phyloP scores from a whole-genome alignment of 2,113 vertebrate species.

The Lutjanus erythropterus region DNA sequence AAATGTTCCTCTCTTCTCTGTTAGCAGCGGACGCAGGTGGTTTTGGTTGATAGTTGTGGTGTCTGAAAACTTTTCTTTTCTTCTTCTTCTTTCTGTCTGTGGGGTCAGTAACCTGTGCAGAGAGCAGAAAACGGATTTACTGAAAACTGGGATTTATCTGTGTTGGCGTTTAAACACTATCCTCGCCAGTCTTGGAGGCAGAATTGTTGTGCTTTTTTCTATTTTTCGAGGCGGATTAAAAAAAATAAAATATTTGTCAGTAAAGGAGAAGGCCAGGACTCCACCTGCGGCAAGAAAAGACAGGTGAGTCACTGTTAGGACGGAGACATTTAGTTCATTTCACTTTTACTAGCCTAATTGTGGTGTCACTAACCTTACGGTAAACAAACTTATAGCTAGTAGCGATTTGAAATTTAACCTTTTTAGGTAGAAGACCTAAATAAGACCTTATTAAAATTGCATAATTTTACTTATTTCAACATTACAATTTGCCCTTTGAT shows the following conservation, averaged over 20 bases:
- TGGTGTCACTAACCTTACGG: not conserved
- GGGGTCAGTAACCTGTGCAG: conserved; percentile 78
- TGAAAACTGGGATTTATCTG: conserved; percentile 51
- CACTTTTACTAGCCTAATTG: not conserved
- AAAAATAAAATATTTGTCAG: not conserved
- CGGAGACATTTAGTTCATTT: not conserved
- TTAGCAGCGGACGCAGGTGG: conserved; percentile 58
- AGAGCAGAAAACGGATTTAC: conserved; percentile 46
- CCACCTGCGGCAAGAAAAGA: conserved; percentile 54
- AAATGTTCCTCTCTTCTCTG: conserved; percentile 59
- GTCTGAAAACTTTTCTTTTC: conserved; percentile 24
- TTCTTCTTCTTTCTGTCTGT: not conserved
- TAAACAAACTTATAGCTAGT: not conserved
- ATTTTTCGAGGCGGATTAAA: not conserved
- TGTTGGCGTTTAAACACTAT: not conserved
- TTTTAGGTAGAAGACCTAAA: not conserved
- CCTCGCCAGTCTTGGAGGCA: not conserved
- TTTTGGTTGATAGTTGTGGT: conserved; percentile 62
- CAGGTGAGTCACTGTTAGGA: conserved; percentile 66
- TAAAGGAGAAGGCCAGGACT: not conserved
- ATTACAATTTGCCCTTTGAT: conserved; percentile 48
- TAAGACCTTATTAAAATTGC: not conserved
- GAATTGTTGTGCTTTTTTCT: not conserved
- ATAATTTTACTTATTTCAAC: not conserved
- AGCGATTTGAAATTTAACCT: not conserved